Evolutionary conservation across 2,797 vertebrate species (phyloP).

Genomic region (Botia kubotai): DNA sequence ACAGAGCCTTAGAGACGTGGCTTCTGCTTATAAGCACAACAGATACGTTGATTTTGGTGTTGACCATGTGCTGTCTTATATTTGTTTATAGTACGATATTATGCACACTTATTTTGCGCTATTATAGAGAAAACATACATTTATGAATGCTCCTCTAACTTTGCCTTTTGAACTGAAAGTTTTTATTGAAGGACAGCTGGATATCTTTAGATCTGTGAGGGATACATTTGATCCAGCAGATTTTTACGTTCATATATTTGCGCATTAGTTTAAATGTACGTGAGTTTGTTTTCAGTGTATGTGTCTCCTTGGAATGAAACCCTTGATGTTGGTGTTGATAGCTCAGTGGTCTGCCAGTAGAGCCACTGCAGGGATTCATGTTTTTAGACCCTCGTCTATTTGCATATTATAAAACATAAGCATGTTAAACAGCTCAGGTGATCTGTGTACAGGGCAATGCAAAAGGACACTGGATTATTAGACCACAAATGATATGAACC

Average conservation of each 20-base stretch:
- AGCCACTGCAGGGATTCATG: too few relatives aligned
- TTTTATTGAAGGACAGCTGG: background rate
- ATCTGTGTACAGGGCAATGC: background rate
- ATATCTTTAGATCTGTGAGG: background rate
- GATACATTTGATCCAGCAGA: too few relatives aligned
- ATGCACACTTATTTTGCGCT: too few relatives aligned
- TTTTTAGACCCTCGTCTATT: background rate
- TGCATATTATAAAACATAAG: background rate
- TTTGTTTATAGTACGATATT: too few relatives aligned
- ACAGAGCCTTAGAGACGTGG: slow-evolving; percentile 29
- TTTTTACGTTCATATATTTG: too few relatives aligned
- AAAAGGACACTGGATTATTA: background rate
- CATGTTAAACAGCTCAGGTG: background rate
- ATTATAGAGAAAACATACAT: too few relatives aligned
- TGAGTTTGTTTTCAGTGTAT: too few relatives aligned
- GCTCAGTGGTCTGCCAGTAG: too few relatives aligned
- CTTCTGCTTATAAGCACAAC: background rate
- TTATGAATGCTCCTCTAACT: too few relatives aligned
- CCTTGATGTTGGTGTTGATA: too few relatives aligned
- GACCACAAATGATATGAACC: background rate
- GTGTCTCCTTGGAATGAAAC: too few relatives aligned
- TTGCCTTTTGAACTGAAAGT: background rate
- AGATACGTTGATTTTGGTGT: background rate
- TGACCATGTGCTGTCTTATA: background rate
- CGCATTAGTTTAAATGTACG: too few relatives aligned